phyloP scores from a whole-genome alignment of 2,113 vertebrate species.

The Montifringilla adamsi region DNA sequence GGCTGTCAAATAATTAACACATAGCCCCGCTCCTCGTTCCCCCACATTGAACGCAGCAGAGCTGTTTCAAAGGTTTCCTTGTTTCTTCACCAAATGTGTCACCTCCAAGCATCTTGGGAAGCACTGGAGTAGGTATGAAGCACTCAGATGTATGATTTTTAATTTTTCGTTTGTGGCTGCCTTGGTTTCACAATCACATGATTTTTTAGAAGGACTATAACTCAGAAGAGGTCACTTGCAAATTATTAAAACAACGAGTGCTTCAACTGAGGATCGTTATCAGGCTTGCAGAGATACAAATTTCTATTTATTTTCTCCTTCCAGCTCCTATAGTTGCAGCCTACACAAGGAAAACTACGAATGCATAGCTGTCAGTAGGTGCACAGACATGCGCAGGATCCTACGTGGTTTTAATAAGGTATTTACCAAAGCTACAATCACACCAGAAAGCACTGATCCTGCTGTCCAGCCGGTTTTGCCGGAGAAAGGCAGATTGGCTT shows the following conservation, averaged over 20 bases:
- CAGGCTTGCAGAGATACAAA: not conserved
- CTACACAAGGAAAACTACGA: not conserved
- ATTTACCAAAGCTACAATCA: not conserved
- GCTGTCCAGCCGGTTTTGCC: not conserved
- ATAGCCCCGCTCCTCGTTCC: accelerated
- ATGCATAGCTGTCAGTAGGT: not conserved
- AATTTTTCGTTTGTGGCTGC: not conserved
- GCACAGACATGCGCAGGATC: not conserved
- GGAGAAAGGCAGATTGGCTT: not conserved
- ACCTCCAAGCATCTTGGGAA: not conserved
- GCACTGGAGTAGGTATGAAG: no score
- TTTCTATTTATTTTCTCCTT: not conserved
- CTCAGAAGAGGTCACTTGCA: not conserved
- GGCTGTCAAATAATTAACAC: accelerated
- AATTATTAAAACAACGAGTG: not conserved
- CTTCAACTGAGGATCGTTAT: not conserved
- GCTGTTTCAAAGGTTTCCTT: not conserved
- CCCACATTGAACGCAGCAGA: no score
- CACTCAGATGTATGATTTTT: accelerated
- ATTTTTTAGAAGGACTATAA: not conserved
- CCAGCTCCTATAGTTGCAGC: not conserved
- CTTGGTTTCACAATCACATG: not conserved
- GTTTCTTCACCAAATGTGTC: not conserved
- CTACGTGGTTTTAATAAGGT: not conserved
- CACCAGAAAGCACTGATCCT: not conserved